Percentiles rank a stretch among this genome's conserved stretches.
phyloP scores from a whole-genome alignment of 1,140 invertebrate species.

The Conopomorpha cramerella region DNA sequence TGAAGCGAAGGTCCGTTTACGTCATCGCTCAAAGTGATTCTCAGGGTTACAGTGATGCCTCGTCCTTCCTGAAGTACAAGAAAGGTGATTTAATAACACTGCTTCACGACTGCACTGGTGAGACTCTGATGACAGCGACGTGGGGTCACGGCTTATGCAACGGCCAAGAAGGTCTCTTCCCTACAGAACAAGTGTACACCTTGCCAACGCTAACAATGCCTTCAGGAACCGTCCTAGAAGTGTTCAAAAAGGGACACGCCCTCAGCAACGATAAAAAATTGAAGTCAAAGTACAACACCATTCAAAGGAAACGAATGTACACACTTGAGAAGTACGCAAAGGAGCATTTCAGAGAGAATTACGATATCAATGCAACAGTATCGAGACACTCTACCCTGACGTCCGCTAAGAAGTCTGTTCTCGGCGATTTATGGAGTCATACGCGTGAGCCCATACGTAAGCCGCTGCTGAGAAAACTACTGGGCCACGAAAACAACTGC shows the following conservation, averaged over 20 bases:
- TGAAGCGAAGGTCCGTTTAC: slow-evolving; percentile 85
- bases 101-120: slow-evolving; percentile 74
- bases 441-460: slow-evolving; percentile 83
- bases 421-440: slow-evolving; percentile 81
- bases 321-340: slow-evolving; percentile 82
- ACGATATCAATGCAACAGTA: slow-evolving; percentile 57
- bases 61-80: slow-evolving; percentile 67
- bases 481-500: slow-evolving; percentile 74
- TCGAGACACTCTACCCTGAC: slow-evolving; percentile 68
- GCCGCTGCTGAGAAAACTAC: slow-evolving; percentile 83
- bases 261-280: slow-evolving; percentile 40
- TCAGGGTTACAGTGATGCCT: slow-evolving; percentile 64
- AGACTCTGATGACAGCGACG: slow-evolving; percentile 72
- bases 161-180: slow-evolving; percentile 79
- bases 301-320: slow-evolving; percentile 71
- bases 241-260: slow-evolving; percentile 64
- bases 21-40: slow-evolving; percentile 72
- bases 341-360: slow-evolving; percentile 76
- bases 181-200: slow-evolving; percentile 85
- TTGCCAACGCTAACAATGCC: slow-evolving; percentile 82
- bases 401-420: slow-evolving; percentile 61
- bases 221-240: slow-evolving; percentile 58
- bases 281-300: slow-evolving; percentile 53
- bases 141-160: slow-evolving; percentile 77
- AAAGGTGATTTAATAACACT: slow-evolving; percentile 87